Percentiles rank a stretch among this genome's conserved stretches.
Evolutionary conservation across 2,113 vertebrate species (phyloP).

Genomic region (Psittacara wagleri): DNA sequence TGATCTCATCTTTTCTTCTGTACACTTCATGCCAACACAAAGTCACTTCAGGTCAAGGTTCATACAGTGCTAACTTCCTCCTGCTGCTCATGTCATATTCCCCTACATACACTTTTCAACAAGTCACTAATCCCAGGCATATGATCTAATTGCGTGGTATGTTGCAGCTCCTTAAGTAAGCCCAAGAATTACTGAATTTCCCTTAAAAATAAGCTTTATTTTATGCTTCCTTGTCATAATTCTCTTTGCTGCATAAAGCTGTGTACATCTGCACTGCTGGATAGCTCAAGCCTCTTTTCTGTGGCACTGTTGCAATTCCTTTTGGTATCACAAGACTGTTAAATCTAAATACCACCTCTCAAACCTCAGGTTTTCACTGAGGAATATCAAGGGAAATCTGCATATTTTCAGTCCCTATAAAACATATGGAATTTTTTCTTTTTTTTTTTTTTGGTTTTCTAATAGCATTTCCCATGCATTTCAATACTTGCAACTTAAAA

Average conservation of each 20-base stretch:
- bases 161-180: background rate
- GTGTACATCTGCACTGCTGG: background rate
- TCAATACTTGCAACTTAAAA: background rate
- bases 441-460: background rate
- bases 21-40: background rate
- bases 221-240: background rate
- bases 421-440: background rate
- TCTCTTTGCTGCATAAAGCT: background rate
- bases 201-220: background rate
- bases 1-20: conserved; percentile 53
- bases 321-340: background rate
- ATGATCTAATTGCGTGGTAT: conserved; percentile 5
- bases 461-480: background rate
- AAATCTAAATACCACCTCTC: background rate
- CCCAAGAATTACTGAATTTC: background rate
- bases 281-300: background rate
- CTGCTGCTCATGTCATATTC: conserved; percentile 22
- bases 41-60: conserved; percentile 49
- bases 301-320: background rate
- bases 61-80: background rate
- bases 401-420: background rate
- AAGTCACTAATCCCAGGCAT: background rate
- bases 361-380: background rate
- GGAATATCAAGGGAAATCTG: background rate
- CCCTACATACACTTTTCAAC: conserved; percentile 33